These are phyloP conservation scores for Myotis findleyi DNA, from an alignment of 2,797 vertebrate genomes.

Conservation along the genomic window DNA sequence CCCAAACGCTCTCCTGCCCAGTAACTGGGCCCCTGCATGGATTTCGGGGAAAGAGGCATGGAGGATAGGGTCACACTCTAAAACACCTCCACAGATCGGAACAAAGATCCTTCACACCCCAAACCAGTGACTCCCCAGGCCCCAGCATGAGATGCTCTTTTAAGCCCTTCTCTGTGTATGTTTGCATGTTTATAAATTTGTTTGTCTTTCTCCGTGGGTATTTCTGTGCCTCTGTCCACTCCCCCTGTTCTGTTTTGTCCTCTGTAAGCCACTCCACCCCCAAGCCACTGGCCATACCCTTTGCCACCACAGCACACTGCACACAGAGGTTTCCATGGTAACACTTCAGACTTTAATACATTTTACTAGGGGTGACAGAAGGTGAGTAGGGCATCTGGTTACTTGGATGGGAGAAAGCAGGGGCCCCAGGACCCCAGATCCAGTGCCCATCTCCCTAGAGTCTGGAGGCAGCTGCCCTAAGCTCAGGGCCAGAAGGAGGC, in stretches of 20 bases:
- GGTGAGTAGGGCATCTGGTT: conserved; percentile 59
- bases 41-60: neutral
- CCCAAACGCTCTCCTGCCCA: neutral
- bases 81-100: neutral
- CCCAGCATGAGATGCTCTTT: neutral
- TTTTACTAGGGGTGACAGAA: conserved; percentile 62
- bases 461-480: conserved; percentile 38
- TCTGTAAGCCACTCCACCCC: neutral
- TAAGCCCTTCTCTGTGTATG: neutral
- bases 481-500: neutral
- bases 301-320: neutral
- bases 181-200: neutral
- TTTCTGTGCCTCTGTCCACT: neutral
- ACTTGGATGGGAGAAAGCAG: conserved; percentile 29
- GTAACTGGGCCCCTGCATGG: neutral
- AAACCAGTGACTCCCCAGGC: neutral
- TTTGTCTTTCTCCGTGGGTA: neutral
- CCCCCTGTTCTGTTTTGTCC: neutral
- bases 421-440: conserved; percentile 1
- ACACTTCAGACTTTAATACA: conserved; percentile 81
- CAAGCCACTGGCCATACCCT: neutral
- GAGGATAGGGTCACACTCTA: neutral
- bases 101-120: neutral
- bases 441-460: neutral
- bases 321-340: conserved; percentile 69